Evolutionary conservation across 2,888 invertebrate genomes (phyloP).

Genomic region (Ferrisia virgata): DNA sequence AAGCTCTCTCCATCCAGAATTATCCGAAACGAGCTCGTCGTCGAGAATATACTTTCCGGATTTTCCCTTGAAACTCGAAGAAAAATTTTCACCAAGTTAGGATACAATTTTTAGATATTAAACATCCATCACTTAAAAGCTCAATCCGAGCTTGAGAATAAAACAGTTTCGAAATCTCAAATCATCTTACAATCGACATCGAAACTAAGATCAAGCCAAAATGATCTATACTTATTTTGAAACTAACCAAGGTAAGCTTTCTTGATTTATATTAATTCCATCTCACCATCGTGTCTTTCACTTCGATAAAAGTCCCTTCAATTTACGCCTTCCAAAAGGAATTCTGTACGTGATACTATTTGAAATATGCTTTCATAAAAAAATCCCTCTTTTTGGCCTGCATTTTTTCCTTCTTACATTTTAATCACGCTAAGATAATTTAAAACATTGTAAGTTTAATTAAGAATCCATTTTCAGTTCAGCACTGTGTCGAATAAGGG

Average conservation of each 20-base stretch:
- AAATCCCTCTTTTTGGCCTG: not conserved
- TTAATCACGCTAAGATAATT: conserved; percentile 5
- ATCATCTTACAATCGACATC: no score
- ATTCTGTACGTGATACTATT: conserved; percentile 15
- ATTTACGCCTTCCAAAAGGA: not conserved
- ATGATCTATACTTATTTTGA: conserved; percentile 4
- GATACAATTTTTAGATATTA: no score
- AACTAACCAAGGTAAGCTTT: not conserved
- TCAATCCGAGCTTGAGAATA: no score
- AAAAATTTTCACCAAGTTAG: no score
- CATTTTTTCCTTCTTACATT: not conserved
- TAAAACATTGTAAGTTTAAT: conserved; percentile 23
- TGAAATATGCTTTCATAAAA: not conserved
- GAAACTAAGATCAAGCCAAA: no score
- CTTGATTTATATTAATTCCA: conserved; percentile 19
- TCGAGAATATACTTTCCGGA: no score
- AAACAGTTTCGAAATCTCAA: no score
- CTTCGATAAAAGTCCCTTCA: not conserved
- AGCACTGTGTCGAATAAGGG: not conserved
- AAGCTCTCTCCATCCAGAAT: no score
- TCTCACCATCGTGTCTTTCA: not conserved
- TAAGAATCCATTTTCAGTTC: not conserved
- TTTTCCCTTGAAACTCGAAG: no score
- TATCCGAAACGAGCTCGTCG: no score
- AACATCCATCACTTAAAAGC: no score